These are phyloP conservation scores for Solenodon paradoxus DNA, from an alignment of 2,113 vertebrate species.

Conservation along the genomic window DNA sequence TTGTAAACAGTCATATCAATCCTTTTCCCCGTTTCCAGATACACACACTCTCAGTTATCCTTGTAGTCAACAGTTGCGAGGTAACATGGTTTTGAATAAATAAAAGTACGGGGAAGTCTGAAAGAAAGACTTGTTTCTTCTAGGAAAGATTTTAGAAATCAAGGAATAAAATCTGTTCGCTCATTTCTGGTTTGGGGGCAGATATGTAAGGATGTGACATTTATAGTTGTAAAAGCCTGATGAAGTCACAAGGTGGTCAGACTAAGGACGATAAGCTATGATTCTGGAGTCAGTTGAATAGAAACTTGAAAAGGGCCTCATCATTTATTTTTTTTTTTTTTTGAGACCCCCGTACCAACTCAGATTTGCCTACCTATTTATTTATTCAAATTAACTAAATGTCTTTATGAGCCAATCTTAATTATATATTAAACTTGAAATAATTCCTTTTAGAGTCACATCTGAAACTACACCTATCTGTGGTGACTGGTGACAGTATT, in stretches of 20 bases:
- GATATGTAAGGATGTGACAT: not conserved
- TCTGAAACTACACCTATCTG: not conserved
- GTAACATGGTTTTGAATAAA: not conserved
- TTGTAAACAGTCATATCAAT: not conserved
- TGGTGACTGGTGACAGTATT: not conserved
- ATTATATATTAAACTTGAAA: not conserved
- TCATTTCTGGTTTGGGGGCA: not conserved
- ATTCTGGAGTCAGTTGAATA: not conserved
- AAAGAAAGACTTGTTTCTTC: not conserved
- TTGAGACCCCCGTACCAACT: not conserved
- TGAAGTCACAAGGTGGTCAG: not conserved
- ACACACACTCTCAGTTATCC: not conserved
- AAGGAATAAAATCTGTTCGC: not conserved
- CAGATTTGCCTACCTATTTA: not conserved
- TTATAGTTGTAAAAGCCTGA: not conserved
- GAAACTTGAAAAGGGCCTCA: not conserved
- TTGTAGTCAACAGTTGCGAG: not conserved
- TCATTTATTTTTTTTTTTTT: too few species aligned
- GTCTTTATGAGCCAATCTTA: not conserved
- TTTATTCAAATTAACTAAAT: not conserved
- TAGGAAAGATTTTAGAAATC: not conserved
- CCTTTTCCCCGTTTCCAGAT: not conserved
- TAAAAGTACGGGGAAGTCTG: not conserved
- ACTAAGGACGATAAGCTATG: not conserved
- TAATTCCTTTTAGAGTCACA: not conserved